Evolutionary conservation across 1,140 invertebrate species (phyloP), one percentile per base, ranked within the genome.

Genomic region (Lethrus apterus): DNA sequence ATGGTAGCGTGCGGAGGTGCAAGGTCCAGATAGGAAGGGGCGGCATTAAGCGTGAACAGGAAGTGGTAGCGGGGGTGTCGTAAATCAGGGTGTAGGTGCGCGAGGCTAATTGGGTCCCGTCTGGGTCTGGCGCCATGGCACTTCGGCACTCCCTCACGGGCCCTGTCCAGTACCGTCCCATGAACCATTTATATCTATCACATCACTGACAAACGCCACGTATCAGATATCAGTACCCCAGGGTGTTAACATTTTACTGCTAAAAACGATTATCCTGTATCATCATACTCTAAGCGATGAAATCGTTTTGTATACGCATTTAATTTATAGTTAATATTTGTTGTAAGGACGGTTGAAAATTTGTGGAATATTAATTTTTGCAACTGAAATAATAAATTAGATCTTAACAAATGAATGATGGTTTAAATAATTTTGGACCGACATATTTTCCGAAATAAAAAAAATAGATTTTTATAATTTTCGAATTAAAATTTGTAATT

Each of bases 41-140:
- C 21, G 41, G 30, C 21, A 54, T 48, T 34, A 34, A 41, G 48
- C 48, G 54, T 34, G 54, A 54, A 56, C 55, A 57, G 55, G 55
- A 57, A 57, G 52, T 54, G 38, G 40, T 29, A 24, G 38, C 45
- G 55, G 49, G 55, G 54, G 54, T 56, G 54, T 51, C 57, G 54
- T 58, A 58, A 58, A 58, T 58, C 57, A 58, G 55, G 54, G 50
- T 55, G 57, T 55, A 58, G 57, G 57, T 58, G 55, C 55, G 46
- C 56, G 51, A 46, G 50, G 52, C 57, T 58, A 58, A 58, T 58
- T 58, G 57, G 54, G 54, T 58, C 50, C 57, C 52, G 57, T 58
- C 57, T 58, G 54, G 54, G 49, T 34, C 51, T 58, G 57, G 57
- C 54, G 57, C 57, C 57, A 67, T 51, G 44, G 43, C 50, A 52